These are phyloP conservation scores for Neria commutata DNA, from an alignment of 2,888 invertebrate species.

Conservation along the genomic window DNA sequence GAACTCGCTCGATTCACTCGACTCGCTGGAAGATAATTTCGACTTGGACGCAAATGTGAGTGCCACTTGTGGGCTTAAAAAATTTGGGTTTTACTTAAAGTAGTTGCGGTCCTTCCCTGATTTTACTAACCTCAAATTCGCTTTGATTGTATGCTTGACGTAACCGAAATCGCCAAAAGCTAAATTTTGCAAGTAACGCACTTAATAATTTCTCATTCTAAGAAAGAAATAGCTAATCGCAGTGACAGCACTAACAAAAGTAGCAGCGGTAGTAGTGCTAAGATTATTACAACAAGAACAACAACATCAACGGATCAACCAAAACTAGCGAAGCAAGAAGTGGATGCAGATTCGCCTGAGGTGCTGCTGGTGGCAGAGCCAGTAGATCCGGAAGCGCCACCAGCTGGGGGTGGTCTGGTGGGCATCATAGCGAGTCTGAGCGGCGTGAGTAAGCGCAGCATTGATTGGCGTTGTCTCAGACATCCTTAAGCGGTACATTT, in stretches of 20 bases:
- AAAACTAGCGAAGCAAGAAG: constrained; percentile 35
- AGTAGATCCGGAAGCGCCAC: no score
- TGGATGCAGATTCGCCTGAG: constrained; percentile 29
- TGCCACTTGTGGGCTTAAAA: no score
- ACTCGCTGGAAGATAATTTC: constrained; percentile 31
- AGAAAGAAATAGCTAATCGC: constrained; percentile 32
- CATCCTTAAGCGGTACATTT: no score
- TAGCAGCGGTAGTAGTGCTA: constrained; percentile 10
- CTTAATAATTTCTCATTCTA: constrained; percentile 12
- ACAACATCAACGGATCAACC: constrained; percentile 5
- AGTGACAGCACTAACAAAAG: constrained; percentile 1
- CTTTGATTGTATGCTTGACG: no score
- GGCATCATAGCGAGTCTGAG: constrained; percentile 59
- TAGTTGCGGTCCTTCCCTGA: not conserved
- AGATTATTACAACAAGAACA: not conserved
- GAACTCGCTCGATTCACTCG: no score
- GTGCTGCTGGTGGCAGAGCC: no score
- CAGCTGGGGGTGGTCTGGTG: constrained; percentile 50
- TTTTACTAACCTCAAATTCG: not conserved
- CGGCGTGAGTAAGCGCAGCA: constrained; percentile 53
- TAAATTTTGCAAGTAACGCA: not conserved
- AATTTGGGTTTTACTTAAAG: not conserved
- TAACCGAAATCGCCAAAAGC: no score
- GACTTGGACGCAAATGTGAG: constrained; percentile 38
- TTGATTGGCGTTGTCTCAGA: not conserved